Evolutionary conservation across 2,797 vertebrate genomes (phyloP).

Genomic region (Acanthiza pusilla): DNA sequence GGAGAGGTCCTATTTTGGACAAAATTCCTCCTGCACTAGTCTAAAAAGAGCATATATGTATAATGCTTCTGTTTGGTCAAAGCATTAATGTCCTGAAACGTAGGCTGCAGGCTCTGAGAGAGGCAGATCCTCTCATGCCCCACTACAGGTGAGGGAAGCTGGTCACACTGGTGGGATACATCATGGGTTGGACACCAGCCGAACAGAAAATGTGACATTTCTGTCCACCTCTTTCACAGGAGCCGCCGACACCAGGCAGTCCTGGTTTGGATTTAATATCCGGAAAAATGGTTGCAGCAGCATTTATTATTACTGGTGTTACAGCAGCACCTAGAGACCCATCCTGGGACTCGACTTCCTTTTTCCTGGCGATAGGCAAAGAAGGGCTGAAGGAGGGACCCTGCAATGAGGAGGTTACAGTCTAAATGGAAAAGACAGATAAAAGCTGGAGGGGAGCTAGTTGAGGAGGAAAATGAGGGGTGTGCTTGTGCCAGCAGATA

Average conservation of each 20-base stretch:
- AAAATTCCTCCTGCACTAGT: not conserved
- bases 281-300: not conserved
- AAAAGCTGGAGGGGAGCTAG: not conserved
- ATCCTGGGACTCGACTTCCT: not conserved
- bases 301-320: not conserved
- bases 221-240: not conserved
- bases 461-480: not conserved
- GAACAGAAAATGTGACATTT: not conserved
- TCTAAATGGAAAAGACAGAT: not conserved
- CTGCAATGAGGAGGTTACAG: not conserved
- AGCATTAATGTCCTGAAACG: not conserved
- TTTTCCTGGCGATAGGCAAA: not conserved
- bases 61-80: not conserved
- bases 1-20: not conserved
- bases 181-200: not conserved
- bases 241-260: not conserved
- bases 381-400: not conserved
- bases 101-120: not conserved
- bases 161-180: fast-evolving
- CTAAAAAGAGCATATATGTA: not conserved
- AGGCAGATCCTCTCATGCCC: not conserved
- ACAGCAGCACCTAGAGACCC: conserved; percentile 59
- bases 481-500: not conserved
- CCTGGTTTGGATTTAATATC: not conserved
- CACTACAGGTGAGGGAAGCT: not conserved